phyloP scores from a whole-genome alignment of 2,888 invertebrate species.

The Cosmorhoe ocellata region DNA sequence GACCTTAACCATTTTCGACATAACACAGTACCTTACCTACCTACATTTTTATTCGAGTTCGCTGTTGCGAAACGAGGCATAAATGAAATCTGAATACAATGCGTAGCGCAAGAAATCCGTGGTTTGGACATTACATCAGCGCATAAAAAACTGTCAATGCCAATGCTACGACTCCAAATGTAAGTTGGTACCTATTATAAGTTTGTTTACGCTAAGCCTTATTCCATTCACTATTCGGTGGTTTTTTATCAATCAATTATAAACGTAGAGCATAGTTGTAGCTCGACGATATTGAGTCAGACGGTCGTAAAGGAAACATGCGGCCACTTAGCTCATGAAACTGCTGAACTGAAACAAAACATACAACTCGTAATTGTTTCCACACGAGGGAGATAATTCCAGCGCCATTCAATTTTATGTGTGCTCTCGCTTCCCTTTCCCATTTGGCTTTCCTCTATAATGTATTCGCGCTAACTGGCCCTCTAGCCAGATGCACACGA shows the following conservation, averaged over 20 bases:
- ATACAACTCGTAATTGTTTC: conserved; percentile 39
- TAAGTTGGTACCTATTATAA: conserved; percentile 27
- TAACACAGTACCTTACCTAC: conserved; percentile 34
- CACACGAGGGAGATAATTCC: conserved; percentile 41
- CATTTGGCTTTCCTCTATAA: conserved; percentile 60
- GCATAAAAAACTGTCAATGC: conserved; percentile 67
- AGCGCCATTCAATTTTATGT: conserved; percentile 48
- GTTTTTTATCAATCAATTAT: conserved; percentile 30
- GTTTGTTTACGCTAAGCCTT: too few species aligned
- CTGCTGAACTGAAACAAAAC: conserved; percentile 30
- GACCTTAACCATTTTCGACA: conserved; percentile 52
- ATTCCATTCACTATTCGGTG: conserved; percentile 50
- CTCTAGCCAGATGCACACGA: conserved; percentile 61
- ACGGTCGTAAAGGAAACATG: conserved; percentile 21
- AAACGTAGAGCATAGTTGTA: conserved; percentile 6
- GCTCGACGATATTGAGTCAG: conserved; percentile 9
- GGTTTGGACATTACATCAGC: conserved; percentile 63
- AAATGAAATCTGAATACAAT: conserved; percentile 65
- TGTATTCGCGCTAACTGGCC: conserved; percentile 46
- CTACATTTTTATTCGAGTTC: conserved; percentile 48
- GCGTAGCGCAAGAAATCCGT: conserved; percentile 50
- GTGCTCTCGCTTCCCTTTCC: conserved; percentile 57
- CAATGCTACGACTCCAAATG: conserved; percentile 60
- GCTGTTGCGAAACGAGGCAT: conserved; percentile 63
- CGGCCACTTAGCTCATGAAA: conserved; percentile 9